These are phyloP conservation scores for Wasmannia auropunctata DNA, from an alignment of 1,140 invertebrate genomes.

Conservation along the genomic window DNA sequence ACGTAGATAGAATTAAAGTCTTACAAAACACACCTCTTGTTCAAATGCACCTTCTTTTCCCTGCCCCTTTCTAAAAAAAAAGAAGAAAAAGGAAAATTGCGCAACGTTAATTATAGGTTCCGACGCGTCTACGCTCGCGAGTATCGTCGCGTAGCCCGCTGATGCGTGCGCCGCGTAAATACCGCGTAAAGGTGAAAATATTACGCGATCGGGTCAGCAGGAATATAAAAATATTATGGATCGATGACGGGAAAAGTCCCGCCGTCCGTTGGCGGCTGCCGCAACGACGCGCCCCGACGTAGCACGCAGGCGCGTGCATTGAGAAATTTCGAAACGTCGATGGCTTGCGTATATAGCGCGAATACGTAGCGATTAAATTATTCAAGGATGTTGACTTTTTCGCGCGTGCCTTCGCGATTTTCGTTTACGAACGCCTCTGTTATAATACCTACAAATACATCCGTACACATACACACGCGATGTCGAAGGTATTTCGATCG, in stretches of 20 bases:
- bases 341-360: background rate
- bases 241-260: constrained; percentile 47
- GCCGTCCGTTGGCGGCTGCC: background rate
- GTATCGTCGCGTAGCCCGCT: constrained; percentile 27
- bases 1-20: background rate
- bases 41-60: background rate
- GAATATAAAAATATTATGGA: constrained; percentile 59
- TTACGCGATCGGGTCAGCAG: constrained; percentile 56
- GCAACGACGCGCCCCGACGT: background rate
- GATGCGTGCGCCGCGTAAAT: constrained; percentile 53
- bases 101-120: constrained; percentile 54
- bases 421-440: background rate
- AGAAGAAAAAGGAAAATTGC: constrained; percentile 9
- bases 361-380: background rate
- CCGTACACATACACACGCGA: background rate
- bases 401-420: background rate
- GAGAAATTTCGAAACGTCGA: constrained; percentile 43
- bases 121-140: constrained; percentile 21
- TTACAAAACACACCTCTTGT: background rate
- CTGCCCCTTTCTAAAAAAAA: constrained; percentile 16
- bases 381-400: background rate
- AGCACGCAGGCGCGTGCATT: constrained; percentile 35
- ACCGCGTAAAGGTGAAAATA: constrained; percentile 58
- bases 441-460: background rate
- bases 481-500: background rate